phyloP scores from a whole-genome alignment of 1,140 invertebrate genomes.

The Bombus haemorrhoidalis region DNA sequence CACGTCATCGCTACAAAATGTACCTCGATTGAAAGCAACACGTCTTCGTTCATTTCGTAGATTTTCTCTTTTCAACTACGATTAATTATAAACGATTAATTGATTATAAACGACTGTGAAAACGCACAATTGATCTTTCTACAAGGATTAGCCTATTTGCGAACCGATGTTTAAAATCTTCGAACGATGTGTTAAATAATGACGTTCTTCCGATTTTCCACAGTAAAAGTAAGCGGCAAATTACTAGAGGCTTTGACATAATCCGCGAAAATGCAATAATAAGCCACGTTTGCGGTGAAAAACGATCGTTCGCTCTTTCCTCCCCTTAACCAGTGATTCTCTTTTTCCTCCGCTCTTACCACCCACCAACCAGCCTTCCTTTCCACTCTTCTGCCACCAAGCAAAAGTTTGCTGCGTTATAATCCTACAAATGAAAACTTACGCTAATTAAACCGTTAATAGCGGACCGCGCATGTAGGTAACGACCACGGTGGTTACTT shows the following conservation, averaged over 20 bases:
- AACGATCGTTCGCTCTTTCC: conserved; percentile 56
- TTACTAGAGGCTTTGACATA: conserved; percentile 62
- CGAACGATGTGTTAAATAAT: conserved; percentile 43
- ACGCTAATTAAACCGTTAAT: conserved; percentile 82
- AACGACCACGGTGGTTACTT: conserved; percentile 79
- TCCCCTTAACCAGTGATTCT: not conserved
- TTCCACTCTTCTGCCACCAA: not conserved
- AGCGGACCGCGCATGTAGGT: conserved; percentile 76
- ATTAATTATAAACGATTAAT: not conserved
- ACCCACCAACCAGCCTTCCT: conserved; percentile 21
- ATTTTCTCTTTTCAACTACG: not conserved
- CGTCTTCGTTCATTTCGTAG: too few relatives aligned
- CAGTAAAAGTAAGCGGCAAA: conserved; percentile 65
- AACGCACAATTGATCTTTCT: not conserved
- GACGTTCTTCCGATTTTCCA: conserved; percentile 45
- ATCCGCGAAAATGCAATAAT: conserved; percentile 73
- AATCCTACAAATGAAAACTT: conserved; percentile 82
- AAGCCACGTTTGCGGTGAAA: conserved; percentile 72
- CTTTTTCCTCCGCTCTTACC: conserved; percentile 26
- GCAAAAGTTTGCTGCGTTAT: conserved; percentile 55
- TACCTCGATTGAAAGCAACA: not conserved
- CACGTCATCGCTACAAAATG: not conserved
- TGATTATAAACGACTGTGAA: not conserved
- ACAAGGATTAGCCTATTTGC: not conserved
- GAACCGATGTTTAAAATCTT: conserved; percentile 8